Evolutionary conservation across 2,888 invertebrate species (phyloP).

Genomic region (Taphrorychus bicolor): DNA sequence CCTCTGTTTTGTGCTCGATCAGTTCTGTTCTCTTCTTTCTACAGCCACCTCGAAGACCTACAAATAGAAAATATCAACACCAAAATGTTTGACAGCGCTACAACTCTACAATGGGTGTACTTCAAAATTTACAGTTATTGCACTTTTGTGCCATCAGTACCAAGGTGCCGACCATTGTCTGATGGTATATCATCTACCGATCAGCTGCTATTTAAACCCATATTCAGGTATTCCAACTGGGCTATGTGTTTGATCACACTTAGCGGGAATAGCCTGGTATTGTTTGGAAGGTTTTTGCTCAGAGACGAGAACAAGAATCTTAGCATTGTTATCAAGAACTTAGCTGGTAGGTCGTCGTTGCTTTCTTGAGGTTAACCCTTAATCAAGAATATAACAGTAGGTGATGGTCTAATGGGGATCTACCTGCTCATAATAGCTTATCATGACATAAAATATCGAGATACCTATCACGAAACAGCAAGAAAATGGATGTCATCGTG

Average conservation of each 20-base stretch:
- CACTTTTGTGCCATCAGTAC: conserved; percentile 65
- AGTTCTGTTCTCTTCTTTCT: background rate
- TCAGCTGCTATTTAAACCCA: conserved; percentile 66
- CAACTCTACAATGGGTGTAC: conserved; percentile 64
- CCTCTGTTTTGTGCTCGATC: background rate
- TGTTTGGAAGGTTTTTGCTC: conserved; percentile 67
- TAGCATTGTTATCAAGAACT: conserved; percentile 69
- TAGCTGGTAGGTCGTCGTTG: conserved; percentile 61
- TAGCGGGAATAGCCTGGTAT: conserved; percentile 68
- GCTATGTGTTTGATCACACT: conserved; percentile 67
- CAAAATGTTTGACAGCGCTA: conserved; percentile 60
- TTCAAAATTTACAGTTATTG: conserved; percentile 71
- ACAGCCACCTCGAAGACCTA: conserved; percentile 64
- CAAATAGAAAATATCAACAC: conserved; percentile 63
- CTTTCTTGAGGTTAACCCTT: background rate
- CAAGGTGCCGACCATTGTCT: conserved; percentile 66
- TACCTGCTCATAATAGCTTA: conserved; percentile 69
- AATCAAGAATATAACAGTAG: conserved; percentile 57
- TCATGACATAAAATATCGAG: conserved; percentile 66
- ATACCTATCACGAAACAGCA: conserved; percentile 66
- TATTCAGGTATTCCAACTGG: conserved; percentile 69
- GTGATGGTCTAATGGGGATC: conserved; percentile 73
- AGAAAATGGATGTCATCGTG: conserved; percentile 71
- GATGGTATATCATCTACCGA: conserved; percentile 69
- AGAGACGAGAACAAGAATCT: conserved; percentile 69